These are phyloP conservation scores for Notamacropus eugenii DNA, from an alignment of 2,797 vertebrate genomes.

Conservation along the genomic window DNA sequence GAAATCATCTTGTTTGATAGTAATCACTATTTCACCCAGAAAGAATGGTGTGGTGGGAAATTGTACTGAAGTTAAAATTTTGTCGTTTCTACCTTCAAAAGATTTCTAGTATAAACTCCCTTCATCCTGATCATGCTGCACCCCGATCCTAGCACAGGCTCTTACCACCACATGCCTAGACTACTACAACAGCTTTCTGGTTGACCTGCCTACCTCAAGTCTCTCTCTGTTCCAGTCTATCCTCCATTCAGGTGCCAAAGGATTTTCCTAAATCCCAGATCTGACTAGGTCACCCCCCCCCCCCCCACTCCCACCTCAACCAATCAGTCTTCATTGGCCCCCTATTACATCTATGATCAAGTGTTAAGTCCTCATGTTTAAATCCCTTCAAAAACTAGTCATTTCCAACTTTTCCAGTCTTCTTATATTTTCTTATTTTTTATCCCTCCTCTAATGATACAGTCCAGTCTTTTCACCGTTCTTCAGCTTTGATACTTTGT, in stretches of 20 bases:
- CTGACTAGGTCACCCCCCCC: background rate
- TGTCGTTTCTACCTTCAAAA: background rate
- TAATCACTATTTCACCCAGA: background rate
- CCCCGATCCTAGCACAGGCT: background rate
- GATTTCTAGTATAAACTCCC: background rate
- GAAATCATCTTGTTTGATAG: background rate
- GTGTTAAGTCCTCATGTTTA: background rate
- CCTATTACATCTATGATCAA: background rate
- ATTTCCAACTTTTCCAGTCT: background rate
- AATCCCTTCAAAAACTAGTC: background rate
- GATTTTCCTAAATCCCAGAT: background rate
- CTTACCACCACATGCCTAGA: background rate
- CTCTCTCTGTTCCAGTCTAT: background rate
- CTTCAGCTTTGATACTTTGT: background rate
- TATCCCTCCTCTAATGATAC: background rate
- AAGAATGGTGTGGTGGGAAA: background rate
- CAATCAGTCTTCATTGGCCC: background rate
- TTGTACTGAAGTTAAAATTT: background rate
- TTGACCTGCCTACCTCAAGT: background rate
- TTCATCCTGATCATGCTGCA: background rate
- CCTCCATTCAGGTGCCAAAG: background rate
- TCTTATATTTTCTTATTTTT: background rate
- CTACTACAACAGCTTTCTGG: background rate
- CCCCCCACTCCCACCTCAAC: rapidly evolving
- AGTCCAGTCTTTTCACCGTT: background rate